These are phyloP conservation scores for Tortrix viridana DNA, from an alignment of 2,888 invertebrate species.

Conservation along the genomic window DNA sequence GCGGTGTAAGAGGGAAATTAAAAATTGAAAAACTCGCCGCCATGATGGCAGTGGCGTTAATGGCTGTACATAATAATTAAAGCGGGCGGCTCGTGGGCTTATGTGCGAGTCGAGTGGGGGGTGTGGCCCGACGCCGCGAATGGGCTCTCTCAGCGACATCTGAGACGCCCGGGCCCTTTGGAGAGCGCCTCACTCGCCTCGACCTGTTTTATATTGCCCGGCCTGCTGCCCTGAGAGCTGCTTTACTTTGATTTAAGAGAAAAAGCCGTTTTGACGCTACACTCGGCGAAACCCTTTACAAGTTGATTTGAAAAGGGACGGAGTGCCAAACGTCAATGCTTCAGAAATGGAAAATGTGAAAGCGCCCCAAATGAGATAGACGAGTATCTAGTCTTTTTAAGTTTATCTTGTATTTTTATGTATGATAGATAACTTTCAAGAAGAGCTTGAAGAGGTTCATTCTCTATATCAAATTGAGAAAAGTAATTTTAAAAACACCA, in stretches of 20 bases:
- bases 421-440: slow-evolving; percentile 4
- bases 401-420: slow-evolving; percentile 23
- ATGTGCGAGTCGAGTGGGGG: slow-evolving; percentile 82
- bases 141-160: slow-evolving; percentile 81
- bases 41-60: slow-evolving; percentile 82
- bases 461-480: not conserved
- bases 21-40: slow-evolving; percentile 82
- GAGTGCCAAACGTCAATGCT: slow-evolving; percentile 50
- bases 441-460: not conserved
- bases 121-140: slow-evolving; percentile 81
- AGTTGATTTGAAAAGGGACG: slow-evolving; percentile 53
- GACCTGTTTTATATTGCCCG: slow-evolving; percentile 82
- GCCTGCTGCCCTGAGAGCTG: slow-evolving; percentile 72
- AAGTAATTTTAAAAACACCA: no score
- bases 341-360: slow-evolving; percentile 35
- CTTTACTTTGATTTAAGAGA: slow-evolving; percentile 82
- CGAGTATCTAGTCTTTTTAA: slow-evolving; percentile 26
- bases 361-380: slow-evolving; percentile 32
- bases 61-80: slow-evolving; percentile 84
- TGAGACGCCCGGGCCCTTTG: slow-evolving; percentile 79
- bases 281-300: slow-evolving; percentile 58
- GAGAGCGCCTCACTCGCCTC: slow-evolving; percentile 75
- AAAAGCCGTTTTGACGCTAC: slow-evolving; percentile 74
- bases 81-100: slow-evolving; percentile 79
- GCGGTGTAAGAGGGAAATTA: slow-evolving; percentile 77